Base-by-base conservation (phyloP, 2,797 vertebrate genomes). In the Furcifer pardalis region DNA sequence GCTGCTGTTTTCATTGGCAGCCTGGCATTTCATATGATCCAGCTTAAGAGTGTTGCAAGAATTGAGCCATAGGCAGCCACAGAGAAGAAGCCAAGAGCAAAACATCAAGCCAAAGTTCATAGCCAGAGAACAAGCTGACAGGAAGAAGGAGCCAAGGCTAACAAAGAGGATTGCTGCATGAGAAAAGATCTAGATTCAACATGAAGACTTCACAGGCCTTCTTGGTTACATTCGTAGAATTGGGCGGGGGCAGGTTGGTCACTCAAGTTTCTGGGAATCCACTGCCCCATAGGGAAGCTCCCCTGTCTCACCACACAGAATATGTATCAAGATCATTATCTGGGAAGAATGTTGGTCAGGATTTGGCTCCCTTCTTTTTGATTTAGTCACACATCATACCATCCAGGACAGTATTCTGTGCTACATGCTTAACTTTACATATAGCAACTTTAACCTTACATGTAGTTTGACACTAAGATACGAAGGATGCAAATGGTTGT, bases 71-170 rank as follows among this genome's bases (percentile, higher is more conserved):
- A 75, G 60, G 30, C 40, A 59, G 30, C 40, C 60, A 32, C 27
- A 17, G 30, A 65, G 15, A 23, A 23, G 44, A 35, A 49, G 27
- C 32, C 44, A 52, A 27, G 42, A 76, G 12, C 56, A 37, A 82
- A 35, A 23, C 15, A 15, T 40, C 49, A 79, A 59, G 32, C 46
- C 60, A 23, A 65, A 75, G 72, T 75, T 65, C 42, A 12, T 8
- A 37, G 19, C 44, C 62, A 40, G 42, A 75, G 32, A 83, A 65
- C 81, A 65, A 66, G 72, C 32, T 83, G 32, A 83, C 62, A 40
- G 32, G 10, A n/a, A n/a, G 40, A 63, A 78, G n/a, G 40, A 65
- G 17, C 40, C 77, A 44, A 27, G 42, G 37, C 37, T 78, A 78
- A 78, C 65, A 62, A 32, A 63, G 32, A 23, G 8, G 2, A 63